Evolutionary conservation across 1,140 invertebrate genomes (phyloP).

Genomic region (Aphidius ervi): DNA sequence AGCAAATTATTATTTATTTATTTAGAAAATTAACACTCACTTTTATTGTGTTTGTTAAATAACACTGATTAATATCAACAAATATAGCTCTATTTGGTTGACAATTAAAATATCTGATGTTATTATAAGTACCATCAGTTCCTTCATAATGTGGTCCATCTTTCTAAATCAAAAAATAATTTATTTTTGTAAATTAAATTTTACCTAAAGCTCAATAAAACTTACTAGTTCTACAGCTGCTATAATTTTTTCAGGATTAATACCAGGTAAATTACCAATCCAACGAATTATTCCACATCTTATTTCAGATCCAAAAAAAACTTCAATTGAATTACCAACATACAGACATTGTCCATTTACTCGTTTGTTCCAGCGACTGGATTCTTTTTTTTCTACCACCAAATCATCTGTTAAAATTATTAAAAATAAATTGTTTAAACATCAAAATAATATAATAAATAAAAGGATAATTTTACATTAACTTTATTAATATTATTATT

Average conservation of each 20-base stretch:
- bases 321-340: slow-evolving; percentile 73
- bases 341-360: slow-evolving; percentile 55
- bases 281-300: slow-evolving; percentile 81
- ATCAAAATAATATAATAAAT: neutral
- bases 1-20: slow-evolving; percentile 25
- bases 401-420: slow-evolving; percentile 32
- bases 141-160: slow-evolving; percentile 52
- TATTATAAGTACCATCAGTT: slow-evolving; percentile 74
- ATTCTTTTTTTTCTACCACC: slow-evolving; percentile 42
- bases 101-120: slow-evolving; percentile 69
- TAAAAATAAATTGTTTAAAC: slow-evolving; percentile 17
- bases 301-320: slow-evolving; percentile 56
- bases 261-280: slow-evolving; percentile 65
- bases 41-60: slow-evolving; percentile 64
- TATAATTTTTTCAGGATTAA: slow-evolving; percentile 54
- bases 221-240: slow-evolving; percentile 68
- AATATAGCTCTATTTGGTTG: slow-evolving; percentile 70
- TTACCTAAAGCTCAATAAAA: slow-evolving; percentile 52
- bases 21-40: slow-evolving; percentile 49
- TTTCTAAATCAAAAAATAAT: slow-evolving; percentile 58
- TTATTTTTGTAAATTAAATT: slow-evolving; percentile 46
- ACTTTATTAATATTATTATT: slow-evolving; percentile 1
- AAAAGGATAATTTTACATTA: too few species aligned
- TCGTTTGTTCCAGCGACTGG: slow-evolving; percentile 39
- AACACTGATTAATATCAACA: slow-evolving; percentile 71